Evolutionary conservation across 2,113 vertebrate genomes (phyloP).

Genomic region (Podarcis muralis): DNA sequence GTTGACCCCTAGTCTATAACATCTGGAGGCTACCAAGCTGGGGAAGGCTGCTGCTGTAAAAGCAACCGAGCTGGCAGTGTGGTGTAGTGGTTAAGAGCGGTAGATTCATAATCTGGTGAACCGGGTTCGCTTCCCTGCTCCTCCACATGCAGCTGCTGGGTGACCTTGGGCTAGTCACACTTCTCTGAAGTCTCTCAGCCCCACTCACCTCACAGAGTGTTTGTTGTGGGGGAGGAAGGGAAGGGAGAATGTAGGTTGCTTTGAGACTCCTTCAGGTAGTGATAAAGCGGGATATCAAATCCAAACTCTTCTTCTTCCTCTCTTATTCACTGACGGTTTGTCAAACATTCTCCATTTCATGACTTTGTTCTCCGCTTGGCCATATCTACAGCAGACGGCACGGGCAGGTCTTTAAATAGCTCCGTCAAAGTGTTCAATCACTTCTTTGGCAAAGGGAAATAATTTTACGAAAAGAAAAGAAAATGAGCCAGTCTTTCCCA

Average conservation of each 20-base stretch:
- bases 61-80: background rate
- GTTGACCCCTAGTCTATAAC: too few relatives aligned
- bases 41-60: background rate
- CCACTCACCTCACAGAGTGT: too few relatives aligned
- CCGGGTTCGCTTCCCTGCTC: accelerated
- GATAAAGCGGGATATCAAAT: too few relatives aligned
- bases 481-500: background rate
- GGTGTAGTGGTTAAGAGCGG: too few relatives aligned
- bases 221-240: too few relatives aligned
- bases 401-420: background rate
- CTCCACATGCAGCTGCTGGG: too few relatives aligned
- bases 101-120: too few relatives aligned
- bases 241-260: too few relatives aligned
- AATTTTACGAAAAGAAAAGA: background rate
- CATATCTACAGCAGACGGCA: accelerated
- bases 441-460: background rate
- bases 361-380: background rate
- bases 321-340: background rate
- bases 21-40: background rate
- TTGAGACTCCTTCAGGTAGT: too few relatives aligned
- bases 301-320: background rate
- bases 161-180: too few relatives aligned
- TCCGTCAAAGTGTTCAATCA: background rate
- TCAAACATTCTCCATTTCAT: background rate
- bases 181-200: too few relatives aligned